Evolutionary conservation across 64 coral and sea anemone genomes (phyloP), one percentile per base, ranked within the genome.

Genomic region (Acropora tenuis): DNA sequence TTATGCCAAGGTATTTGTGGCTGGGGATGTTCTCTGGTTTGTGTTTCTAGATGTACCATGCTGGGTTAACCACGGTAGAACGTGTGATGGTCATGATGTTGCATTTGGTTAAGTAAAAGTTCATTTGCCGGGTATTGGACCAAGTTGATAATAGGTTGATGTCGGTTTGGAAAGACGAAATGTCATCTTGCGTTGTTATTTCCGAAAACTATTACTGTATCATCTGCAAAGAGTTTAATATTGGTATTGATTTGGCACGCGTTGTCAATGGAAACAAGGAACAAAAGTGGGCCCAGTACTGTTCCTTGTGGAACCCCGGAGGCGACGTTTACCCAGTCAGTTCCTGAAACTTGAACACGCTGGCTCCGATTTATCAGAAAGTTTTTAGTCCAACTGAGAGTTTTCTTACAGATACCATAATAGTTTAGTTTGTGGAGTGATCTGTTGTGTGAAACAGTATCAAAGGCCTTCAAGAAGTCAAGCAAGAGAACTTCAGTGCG

Each of bases 51-150:
- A 30, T 30, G 30, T 30, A 30, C 30, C 30, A 30, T 30, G 30
- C 47, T 30, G 30, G 30, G 30, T 30, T 30, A 30, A 30, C 66
- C n/a, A 69, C 66, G 66, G 66, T 69, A 20, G 66, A 69, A 69
- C 80, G 19, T 61, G 53, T 61, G 6, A 40, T 61, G 41, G 80
- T 48, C n/a, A 48, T 60, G 68, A 47, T 47, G 73, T 0, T 88
- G 50, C 71, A 76, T 77, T 88, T 88, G 47, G 50, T 77, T 88
- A 88, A 20, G 50, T 88, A 76, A 48, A 88, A 77, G 86, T 88
- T 59, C 69, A 77, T 88, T 88, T 88, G 73, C 86, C 48, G 76
- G 50, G 86, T 88, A 50, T 77, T 88, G 16, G 18, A 75, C 86
- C 86, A 87, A 49, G 61, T 87, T 87, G 84, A 74, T 73, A 89